Base-by-base conservation (phyloP, 2,113 vertebrate species). In the Dipodomys merriami region DNA sequence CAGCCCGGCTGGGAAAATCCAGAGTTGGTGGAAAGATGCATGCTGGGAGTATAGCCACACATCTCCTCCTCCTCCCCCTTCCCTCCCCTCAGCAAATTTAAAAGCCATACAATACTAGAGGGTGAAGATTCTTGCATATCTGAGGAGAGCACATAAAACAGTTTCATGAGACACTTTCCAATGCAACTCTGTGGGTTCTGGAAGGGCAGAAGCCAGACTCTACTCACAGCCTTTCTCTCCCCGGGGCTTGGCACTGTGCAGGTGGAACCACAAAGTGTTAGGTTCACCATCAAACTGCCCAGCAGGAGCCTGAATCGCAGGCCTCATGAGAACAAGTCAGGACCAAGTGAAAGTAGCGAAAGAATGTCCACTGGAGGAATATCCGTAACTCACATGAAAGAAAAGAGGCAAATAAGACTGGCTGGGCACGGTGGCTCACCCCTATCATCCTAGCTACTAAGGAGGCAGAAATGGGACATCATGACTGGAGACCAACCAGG, bases 1-100 rank as follows among this genome's bases (percentile, higher is more conserved):
- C 57, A 35, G 69, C 30, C 53, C 44, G 80, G 2, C 2, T 73
- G 62, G 86, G 30, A 46, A 39, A 83, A 30, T 25, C 5, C 12
- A 20, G 12, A 62, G 4, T 5, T 6, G 29, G 33, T 15, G 2
- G 29, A 35, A 27, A 84, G 73, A 49, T 13, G 1, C 7, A 0
- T 0, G 0, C 46, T 69, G n/a, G 68, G 2, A 46, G 30, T 30
- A 0, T 18, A 27, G 16, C 57, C n/a, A 64, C 46, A 44, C 19
- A 62, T 1, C 11, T 67, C 73, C 20, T 90, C 33, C 16, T 16
- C 12, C 49, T 13, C 49, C 12, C 53, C 12, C 16, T 57, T 16
- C 15, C 53, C 53, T 13, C 12, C 53, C 53, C 53, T 18, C 11
- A n/a, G 29, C 30, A 73, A 62, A 83, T 29, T 13, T 46, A 27